Conservation (phyloP, 2,888 invertebrate species). For the Rutpela maculata region DNA sequence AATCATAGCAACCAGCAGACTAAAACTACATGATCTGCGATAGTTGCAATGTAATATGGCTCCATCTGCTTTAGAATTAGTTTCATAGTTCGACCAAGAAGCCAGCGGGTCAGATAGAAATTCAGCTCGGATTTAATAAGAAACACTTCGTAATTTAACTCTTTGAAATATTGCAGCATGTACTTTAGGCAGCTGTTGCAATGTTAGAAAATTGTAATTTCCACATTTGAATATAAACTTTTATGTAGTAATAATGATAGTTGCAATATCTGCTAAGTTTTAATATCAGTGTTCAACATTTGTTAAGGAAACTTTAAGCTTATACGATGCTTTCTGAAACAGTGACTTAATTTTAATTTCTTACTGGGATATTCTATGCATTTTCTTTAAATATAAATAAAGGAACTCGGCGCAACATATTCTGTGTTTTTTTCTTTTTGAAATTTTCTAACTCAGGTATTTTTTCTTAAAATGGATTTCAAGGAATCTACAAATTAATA, state of each 20-base stretch:
- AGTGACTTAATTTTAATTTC: too few relatives aligned
- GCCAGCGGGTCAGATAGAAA: neutral
- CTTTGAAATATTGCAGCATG: conserved; percentile 1
- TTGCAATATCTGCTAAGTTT: neutral
- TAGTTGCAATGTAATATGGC: neutral
- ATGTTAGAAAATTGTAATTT: neutral
- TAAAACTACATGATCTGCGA: neutral
- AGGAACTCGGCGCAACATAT: too few relatives aligned
- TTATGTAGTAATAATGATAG: conserved; percentile 7
- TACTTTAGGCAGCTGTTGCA: neutral
- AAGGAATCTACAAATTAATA: too few relatives aligned
- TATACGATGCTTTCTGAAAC: too few relatives aligned
- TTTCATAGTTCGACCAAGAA: conserved; percentile 16
- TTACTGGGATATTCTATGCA: too few relatives aligned
- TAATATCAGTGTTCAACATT: neutral
- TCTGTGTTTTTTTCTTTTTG: too few relatives aligned
- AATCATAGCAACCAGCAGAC: neutral
- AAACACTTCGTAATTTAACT: conserved; percentile 9
- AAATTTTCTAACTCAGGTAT: too few relatives aligned
- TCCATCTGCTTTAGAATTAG: conserved; percentile 8
- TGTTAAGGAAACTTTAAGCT: too few relatives aligned
- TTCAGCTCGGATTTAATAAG: conserved; percentile 17
- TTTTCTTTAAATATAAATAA: too few relatives aligned
- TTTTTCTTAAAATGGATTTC: too few relatives aligned
- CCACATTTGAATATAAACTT: neutral